These are phyloP conservation scores for Helostoma temminkii DNA, from an alignment of 2,797 vertebrate genomes.

Conservation along the genomic window DNA sequence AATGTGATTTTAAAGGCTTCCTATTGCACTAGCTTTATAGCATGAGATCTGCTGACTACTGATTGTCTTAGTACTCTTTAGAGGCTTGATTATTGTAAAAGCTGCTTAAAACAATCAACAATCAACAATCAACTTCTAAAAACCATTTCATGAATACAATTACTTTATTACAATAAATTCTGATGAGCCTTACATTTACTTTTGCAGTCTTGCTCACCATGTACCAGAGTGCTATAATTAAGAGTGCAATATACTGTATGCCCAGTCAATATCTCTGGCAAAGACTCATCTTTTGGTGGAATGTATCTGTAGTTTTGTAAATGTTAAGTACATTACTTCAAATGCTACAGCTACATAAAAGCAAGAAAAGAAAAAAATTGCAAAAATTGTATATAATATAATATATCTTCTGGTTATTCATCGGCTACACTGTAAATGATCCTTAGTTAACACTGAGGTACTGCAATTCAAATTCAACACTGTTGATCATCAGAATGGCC, in stretches of 20 bases:
- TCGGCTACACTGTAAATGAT: conserved; percentile 25
- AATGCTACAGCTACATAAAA: neutral
- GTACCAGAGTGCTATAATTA: neutral
- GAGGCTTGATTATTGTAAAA: conserved; percentile 13
- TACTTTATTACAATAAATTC: neutral
- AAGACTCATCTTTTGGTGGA: no score
- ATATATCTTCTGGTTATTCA: conserved; percentile 26
- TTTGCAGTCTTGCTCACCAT: neutral
- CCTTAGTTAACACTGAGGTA: conserved; percentile 40
- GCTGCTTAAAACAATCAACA: conserved; percentile 1
- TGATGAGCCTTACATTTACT: neutral
- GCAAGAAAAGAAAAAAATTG: neutral
- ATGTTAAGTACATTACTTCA: conserved; percentile 6
- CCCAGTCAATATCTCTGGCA: neutral
- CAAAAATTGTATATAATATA: neutral
- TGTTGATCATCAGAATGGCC: conserved; percentile 39
- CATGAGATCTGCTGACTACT: conserved; percentile 19
- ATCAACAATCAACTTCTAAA: conserved; percentile 1
- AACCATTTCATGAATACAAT: neutral
- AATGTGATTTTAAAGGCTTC: conserved; percentile 33
- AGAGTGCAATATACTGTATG: neutral
- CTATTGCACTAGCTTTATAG: conserved; percentile 19
- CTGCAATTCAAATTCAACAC: conserved; percentile 47
- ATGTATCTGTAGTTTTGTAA: no score
- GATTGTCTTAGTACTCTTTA: conserved; percentile 1